Evolutionary conservation across 2,797 vertebrate species (phyloP).

Genomic region (Hafferia zeledoni): DNA sequence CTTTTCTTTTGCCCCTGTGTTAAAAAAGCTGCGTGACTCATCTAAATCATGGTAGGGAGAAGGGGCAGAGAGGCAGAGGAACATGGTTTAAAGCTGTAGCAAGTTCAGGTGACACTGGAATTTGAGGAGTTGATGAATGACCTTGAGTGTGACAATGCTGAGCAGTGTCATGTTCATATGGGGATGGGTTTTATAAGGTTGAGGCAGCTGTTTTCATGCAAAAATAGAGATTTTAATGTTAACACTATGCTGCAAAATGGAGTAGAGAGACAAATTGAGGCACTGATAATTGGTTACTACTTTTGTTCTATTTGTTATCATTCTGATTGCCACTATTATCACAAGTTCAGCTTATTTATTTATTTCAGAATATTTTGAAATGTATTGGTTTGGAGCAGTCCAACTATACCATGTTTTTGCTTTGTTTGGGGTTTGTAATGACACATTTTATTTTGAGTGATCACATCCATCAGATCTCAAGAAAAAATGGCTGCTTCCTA

Average conservation of each 20-base stretch:
- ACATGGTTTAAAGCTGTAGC: background rate
- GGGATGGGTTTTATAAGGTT: background rate
- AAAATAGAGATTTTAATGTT: background rate
- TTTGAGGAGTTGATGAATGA: background rate
- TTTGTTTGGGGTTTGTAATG: constrained; percentile 57
- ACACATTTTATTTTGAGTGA: constrained; percentile 64
- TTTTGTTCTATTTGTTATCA: background rate
- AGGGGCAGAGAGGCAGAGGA: background rate
- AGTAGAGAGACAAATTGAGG: background rate
- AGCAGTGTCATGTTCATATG: background rate
- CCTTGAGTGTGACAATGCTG: background rate
- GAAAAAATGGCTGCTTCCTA: constrained; percentile 68
- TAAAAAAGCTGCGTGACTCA: background rate
- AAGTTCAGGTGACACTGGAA: background rate
- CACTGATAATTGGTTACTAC: background rate
- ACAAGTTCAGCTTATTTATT: background rate
- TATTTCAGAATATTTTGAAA: constrained; percentile 18
- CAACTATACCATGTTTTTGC: constrained; percentile 45
- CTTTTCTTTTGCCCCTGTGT: background rate
- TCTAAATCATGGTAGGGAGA: background rate
- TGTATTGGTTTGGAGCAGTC: constrained; percentile 50
- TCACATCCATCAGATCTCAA: constrained; percentile 55
- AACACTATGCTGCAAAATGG: background rate
- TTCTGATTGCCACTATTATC: constrained; percentile 5
- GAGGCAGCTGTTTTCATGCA: background rate